A percentile compares a stretch with the other conserved stretches of the same genome.
Conservation (phyloP, 2,797 vertebrate species). For the Serranus cabrilla region DNA sequence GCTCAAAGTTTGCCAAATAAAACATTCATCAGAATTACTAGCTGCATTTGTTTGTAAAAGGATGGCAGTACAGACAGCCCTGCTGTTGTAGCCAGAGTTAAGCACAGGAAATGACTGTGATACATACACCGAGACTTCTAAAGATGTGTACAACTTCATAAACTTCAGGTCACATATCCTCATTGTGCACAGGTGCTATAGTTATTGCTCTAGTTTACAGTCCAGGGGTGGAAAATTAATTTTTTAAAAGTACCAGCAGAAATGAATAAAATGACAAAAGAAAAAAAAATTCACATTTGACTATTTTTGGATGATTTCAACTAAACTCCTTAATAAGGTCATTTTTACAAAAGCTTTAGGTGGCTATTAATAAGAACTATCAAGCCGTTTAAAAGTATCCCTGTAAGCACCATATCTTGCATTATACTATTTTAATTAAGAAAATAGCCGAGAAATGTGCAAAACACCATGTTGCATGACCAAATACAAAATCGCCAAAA, state of each 20-base stretch:
- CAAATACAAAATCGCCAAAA: conserved; percentile 51
- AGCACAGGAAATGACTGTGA: conserved; percentile 43
- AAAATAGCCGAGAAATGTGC: conserved; percentile 49
- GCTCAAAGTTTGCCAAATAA: conserved; percentile 44
- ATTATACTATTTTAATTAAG: conserved; percentile 54
- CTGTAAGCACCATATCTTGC: conserved; percentile 27
- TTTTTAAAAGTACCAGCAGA: conserved; percentile 63
- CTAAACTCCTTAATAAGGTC: conserved; percentile 14
- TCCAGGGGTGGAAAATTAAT: conserved; percentile 12
- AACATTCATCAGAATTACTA: conserved; percentile 46
- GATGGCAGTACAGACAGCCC: conserved; percentile 70
- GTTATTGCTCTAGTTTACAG: conserved; percentile 47
- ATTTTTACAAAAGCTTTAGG: conserved; percentile 43
- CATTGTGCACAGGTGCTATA: conserved; percentile 38
- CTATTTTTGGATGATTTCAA: conserved; percentile 46
- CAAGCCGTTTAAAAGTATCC: conserved; percentile 36
- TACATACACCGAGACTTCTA: conserved; percentile 27
- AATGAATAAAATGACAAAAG: conserved; percentile 58
- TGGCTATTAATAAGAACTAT: conserved; percentile 44
- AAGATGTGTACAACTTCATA: conserved; percentile 54
- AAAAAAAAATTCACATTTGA: conserved; percentile 62
- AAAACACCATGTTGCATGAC: conserved; percentile 61
- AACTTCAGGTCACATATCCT: conserved; percentile 40
- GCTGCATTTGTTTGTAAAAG: conserved; percentile 46
- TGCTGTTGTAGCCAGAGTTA: conserved; percentile 63